phyloP scores from a whole-genome alignment of 2,888 invertebrate genomes.

The Clostera curtula region DNA sequence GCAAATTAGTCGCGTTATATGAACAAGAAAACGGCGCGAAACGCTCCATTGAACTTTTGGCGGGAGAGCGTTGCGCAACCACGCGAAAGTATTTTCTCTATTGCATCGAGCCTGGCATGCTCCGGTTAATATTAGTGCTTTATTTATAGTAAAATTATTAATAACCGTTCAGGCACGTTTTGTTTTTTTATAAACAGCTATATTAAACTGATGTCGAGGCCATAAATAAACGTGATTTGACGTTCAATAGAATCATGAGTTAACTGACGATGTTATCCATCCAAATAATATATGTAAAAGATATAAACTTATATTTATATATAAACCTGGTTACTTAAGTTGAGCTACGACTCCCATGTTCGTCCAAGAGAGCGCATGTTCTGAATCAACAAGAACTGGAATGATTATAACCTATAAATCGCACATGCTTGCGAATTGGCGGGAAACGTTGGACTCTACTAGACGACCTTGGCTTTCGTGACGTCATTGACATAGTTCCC shows the following conservation, averaged over 20 bases:
- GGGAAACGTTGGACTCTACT: constrained; percentile 51
- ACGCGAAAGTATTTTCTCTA: constrained; percentile 51
- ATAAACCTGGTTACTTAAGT: neutral
- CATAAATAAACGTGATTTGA: too few species aligned
- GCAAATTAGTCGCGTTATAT: constrained; percentile 40
- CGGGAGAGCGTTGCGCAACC: constrained; percentile 61
- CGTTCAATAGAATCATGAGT: too few species aligned
- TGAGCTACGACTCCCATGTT: neutral
- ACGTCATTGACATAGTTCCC: constrained; percentile 71
- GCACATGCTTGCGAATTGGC: constrained; percentile 41
- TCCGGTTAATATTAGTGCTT: constrained; percentile 10
- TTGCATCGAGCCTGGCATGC: constrained; percentile 6
- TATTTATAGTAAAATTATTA: constrained; percentile 12
- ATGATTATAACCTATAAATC: constrained; percentile 34
- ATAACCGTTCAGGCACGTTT: constrained; percentile 2
- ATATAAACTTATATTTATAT: too few species aligned
- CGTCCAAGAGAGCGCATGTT: too few species aligned
- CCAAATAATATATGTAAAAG: too few species aligned
- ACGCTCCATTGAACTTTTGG: constrained; percentile 62
- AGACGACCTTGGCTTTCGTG: constrained; percentile 60
- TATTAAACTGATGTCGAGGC: too few species aligned
- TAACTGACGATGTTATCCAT: too few species aligned
- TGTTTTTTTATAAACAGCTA: too few species aligned
- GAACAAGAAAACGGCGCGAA: constrained; percentile 60
- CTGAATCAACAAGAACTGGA: neutral